These are phyloP conservation scores for Gobionotothen gibberifrons DNA, from an alignment of 2,797 vertebrate genomes.

Conservation along the genomic window DNA sequence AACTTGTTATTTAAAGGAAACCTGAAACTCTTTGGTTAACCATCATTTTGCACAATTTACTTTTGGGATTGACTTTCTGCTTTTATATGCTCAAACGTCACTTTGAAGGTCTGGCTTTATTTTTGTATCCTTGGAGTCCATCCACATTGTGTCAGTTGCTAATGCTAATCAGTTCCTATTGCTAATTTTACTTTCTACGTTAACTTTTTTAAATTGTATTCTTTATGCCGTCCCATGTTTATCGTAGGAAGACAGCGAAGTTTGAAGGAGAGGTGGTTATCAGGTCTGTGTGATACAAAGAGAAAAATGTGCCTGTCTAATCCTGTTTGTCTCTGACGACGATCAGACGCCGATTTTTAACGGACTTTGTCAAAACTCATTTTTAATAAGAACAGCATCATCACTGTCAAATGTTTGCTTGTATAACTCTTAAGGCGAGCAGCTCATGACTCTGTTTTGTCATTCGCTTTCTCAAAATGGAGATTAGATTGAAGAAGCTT, in stretches of 20 bases:
- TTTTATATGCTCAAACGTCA: background rate
- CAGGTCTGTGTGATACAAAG: background rate
- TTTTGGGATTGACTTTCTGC: background rate
- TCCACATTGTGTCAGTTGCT: background rate
- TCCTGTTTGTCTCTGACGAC: background rate
- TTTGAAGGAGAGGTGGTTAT: background rate
- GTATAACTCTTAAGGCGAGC: background rate
- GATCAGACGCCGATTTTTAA: background rate
- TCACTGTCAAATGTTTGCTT: constrained; percentile 7
- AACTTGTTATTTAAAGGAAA: background rate
- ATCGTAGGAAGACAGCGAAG: background rate
- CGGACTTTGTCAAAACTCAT: background rate
- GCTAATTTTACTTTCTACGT: background rate
- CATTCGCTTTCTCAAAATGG: background rate
- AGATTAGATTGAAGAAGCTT: too few relatives aligned
- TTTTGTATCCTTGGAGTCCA: too few relatives aligned
- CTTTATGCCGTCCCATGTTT: background rate
- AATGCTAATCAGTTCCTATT: constrained; percentile 10
- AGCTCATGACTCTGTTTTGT: background rate
- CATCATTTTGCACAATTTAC: background rate
- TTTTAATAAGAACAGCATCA: background rate
- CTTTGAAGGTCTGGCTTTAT: background rate
- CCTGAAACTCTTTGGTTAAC: background rate
- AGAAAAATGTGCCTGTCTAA: constrained; percentile 15
- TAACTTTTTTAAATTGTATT: background rate